Evolutionary conservation across 2,113 vertebrate genomes (phyloP), one percentile per base, ranked within the genome.

Genomic region (Apeltes quadracus): DNA sequence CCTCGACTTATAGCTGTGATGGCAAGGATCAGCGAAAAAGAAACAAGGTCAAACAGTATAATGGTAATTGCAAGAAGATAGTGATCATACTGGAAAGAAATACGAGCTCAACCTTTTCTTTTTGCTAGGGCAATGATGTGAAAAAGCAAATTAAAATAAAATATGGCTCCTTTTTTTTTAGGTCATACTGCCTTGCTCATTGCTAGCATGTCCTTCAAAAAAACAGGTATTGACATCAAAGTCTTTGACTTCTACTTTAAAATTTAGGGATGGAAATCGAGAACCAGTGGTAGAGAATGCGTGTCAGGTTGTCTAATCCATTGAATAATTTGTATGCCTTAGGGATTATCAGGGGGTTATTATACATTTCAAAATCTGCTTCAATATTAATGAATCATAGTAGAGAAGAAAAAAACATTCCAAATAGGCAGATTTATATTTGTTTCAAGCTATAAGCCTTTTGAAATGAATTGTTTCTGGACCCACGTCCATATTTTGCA

Each of bases 21-120:
- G 61, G 55, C 44, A 76, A 72, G 12, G 69, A 78, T 87, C 56
- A 78, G 61, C 66, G 72, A 63, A 72, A 75, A 75, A 56, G 25
- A 70, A 61, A 68, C 64, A 61, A 81, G 80, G 77, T 86, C 75
- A 86, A 80, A 78, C 38, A 22, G 57, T 29, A 15, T 68, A 56
- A 56, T 48, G 20, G 20, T 16, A 8, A 59, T 32, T 61, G 20
- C 7, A 11, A 43, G 58, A 78, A 61, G 18, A 78, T 14, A 51
- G 23, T 41, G 29, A 61, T 84, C 39, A 68, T 15, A 59, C 15
- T 48, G 27, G 53, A 23, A 59, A 23, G 46, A 75, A 56, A 73
- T 44, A 55, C 20, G 0, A 32, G 7, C 41, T 22, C n/a, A 16
- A 12, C n/a, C 5, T 46, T 43, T 44, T 56, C 11, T 23, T 27